Evolutionary conservation across 2,888 invertebrate species (phyloP).

Genomic region (Agrotis puta): DNA sequence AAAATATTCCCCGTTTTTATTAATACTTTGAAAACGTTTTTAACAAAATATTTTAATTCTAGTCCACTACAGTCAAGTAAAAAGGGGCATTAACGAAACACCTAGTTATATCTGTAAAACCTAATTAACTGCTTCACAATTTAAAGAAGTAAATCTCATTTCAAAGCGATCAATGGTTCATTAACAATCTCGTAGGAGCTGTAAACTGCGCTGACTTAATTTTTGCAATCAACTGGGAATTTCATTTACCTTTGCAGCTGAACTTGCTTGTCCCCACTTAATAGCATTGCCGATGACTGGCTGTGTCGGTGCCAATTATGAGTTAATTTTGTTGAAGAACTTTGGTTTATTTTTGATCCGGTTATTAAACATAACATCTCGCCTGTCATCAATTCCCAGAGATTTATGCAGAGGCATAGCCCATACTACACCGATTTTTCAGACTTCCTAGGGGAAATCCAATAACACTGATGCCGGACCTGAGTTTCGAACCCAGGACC

Average conservation of each 20-base stretch:
- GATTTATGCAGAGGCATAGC: no score
- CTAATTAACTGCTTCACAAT: conserved; percentile 4
- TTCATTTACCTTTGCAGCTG: conserved; percentile 53
- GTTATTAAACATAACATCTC: neutral
- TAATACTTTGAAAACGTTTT: no score
- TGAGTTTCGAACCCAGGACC: no score
- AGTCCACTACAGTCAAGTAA: no score
- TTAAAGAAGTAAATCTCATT: conserved; percentile 31
- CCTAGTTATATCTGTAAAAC: neutral
- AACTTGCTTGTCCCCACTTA: conserved; percentile 50
- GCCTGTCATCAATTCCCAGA: no score
- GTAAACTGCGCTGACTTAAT: conserved; percentile 47
- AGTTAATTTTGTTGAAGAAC: conserved; percentile 12
- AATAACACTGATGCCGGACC: no score
- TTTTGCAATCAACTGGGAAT: conserved; percentile 59
- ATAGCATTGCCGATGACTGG: conserved; percentile 43
- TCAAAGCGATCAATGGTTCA: conserved; percentile 49
- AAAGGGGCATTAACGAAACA: no score
- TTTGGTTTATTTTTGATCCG: conserved; percentile 18
- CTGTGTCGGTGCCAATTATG: conserved; percentile 40
- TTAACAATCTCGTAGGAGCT: conserved; percentile 46
- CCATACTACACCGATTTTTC: no score
- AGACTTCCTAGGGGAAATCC: no score
- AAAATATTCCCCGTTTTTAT: no score
- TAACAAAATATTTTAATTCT: no score